phyloP scores from a whole-genome alignment of 2,113 vertebrate species.

The Colinus virginianus region DNA sequence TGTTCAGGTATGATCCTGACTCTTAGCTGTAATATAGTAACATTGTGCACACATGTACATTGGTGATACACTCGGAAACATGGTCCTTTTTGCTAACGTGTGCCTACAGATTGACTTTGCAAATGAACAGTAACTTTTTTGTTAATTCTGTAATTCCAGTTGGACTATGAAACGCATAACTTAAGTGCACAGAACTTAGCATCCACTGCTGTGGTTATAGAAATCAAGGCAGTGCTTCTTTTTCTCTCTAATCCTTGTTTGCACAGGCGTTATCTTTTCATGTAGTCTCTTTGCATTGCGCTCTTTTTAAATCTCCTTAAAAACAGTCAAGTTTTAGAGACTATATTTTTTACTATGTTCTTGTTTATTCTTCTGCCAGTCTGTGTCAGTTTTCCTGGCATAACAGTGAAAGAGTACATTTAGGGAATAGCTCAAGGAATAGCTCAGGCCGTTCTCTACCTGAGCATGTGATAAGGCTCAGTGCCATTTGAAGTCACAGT shows the following conservation, averaged over 20 bases:
- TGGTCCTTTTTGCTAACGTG: fast-evolving
- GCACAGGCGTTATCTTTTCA: background rate
- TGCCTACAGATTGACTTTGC: background rate
- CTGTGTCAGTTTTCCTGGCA: background rate
- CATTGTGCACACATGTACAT: background rate
- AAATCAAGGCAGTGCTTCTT: background rate
- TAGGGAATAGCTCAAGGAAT: background rate
- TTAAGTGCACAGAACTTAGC: background rate
- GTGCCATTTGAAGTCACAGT: conserved; percentile 2
- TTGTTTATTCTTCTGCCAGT: background rate
- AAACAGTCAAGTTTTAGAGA: background rate
- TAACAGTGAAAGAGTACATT: conserved; percentile 29
- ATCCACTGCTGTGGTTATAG: background rate
- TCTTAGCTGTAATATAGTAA: background rate
- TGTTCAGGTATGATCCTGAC: background rate
- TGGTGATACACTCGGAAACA: background rate
- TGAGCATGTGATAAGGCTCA: background rate
- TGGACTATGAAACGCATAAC: background rate
- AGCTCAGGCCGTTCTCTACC: background rate
- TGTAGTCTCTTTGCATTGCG: background rate
- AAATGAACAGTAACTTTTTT: background rate
- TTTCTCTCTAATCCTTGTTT: background rate
- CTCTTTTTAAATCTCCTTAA: background rate
- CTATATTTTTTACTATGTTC: background rate
- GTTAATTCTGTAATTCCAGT: background rate